Conservation (phyloP, 2,113 vertebrate species). For the Erythrocercus mccallii region DNA sequence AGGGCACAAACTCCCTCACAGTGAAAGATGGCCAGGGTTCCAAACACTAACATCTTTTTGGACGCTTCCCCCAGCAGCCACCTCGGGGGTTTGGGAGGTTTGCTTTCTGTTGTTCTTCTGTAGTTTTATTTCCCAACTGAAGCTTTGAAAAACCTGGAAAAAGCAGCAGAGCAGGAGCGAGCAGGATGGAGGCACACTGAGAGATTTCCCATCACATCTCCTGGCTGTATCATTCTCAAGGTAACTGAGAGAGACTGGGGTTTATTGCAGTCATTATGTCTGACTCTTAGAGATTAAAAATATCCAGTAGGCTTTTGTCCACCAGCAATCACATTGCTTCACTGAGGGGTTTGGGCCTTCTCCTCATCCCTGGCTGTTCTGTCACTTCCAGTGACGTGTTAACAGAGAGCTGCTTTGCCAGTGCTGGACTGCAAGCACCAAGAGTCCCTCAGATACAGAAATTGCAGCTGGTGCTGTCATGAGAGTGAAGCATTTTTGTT, state of each 20-base stretch:
- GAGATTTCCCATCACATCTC: neutral
- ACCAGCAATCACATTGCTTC: neutral
- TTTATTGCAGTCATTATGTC: conserved; percentile 32
- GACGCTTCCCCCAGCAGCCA: neutral
- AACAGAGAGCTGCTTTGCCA: neutral
- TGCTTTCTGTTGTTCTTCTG: neutral
- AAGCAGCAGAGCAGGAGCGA: neutral
- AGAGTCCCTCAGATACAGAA: neutral
- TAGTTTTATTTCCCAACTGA: neutral
- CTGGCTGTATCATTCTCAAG: neutral
- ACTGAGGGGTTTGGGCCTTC: accelerated
- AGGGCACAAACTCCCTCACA: neutral
- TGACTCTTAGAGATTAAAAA: conserved; percentile 22
- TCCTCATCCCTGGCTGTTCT: neutral
- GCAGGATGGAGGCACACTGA: neutral
- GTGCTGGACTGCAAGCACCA: accelerated
- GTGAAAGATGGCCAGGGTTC: neutral
- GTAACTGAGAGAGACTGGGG: neutral
- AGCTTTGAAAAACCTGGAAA: neutral
- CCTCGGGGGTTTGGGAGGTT: too few relatives aligned
- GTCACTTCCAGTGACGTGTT: neutral
- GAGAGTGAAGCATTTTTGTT: neutral
- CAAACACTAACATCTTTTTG: neutral
- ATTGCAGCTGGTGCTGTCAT: neutral
- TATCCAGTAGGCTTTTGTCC: neutral